A percentile compares a stretch with the other conserved stretches of the same genome.
These are phyloP conservation scores for Cephonodes hylas DNA, from an alignment of 2,888 invertebrate species.

Conservation along the genomic window DNA sequence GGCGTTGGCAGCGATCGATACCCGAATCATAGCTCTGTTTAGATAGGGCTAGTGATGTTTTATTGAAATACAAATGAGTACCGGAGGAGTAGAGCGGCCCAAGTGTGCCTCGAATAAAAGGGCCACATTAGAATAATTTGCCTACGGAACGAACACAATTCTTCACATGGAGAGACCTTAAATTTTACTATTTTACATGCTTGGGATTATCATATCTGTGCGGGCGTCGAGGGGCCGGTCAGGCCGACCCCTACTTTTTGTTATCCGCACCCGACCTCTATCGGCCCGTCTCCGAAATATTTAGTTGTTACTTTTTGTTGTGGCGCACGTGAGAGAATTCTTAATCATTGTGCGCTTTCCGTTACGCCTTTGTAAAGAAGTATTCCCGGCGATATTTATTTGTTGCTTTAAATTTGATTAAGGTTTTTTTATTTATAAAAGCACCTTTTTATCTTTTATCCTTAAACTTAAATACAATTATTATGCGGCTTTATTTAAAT, in stretches of 20 bases:
- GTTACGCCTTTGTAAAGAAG: constrained; percentile 45
- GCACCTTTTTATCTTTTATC: neutral
- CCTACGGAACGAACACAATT: constrained; percentile 74
- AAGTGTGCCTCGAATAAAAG: constrained; percentile 79
- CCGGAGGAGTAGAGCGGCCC: constrained; percentile 62
- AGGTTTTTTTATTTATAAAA: neutral
- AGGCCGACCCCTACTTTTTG: constrained; percentile 69
- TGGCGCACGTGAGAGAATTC: constrained; percentile 73
- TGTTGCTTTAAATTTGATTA: constrained; percentile 8
- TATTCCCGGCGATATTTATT: constrained; percentile 37
- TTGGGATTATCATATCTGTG: constrained; percentile 79
- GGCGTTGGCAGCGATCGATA: constrained; percentile 34
- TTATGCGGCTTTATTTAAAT: too few species aligned
- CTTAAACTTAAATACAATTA: too few species aligned
- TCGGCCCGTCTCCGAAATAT: constrained; percentile 76
- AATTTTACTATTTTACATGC: constrained; percentile 81
- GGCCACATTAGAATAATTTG: constrained; percentile 80
- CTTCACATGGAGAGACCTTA: constrained; percentile 80
- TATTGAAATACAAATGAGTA: constrained; percentile 80
- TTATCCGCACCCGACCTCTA: constrained; percentile 74
- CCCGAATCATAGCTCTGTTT: constrained; percentile 67
- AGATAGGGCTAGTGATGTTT: constrained; percentile 76
- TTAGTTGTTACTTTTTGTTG: constrained; percentile 81
- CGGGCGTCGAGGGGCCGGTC: constrained; percentile 63
- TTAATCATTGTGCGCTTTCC: constrained; percentile 59